Base-by-base conservation (phyloP, 2,797 vertebrate species). In the Eospalax fontanierii region DNA sequence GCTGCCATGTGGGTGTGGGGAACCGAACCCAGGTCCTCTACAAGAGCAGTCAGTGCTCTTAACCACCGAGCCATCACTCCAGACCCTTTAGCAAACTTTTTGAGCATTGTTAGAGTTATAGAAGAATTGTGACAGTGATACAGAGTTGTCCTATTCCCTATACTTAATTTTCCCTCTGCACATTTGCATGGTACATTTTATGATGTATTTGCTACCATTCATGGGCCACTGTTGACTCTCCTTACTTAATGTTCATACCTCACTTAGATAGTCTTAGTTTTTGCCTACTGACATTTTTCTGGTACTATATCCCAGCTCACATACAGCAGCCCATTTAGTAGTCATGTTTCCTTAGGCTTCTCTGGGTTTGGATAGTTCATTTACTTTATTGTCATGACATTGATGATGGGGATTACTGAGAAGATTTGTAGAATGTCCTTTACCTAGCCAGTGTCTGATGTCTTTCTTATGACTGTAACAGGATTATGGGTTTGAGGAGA, bases 251-350 rank as follows among this genome's bases (percentile, higher is more conserved):
- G 4, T 24, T 18, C 15, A 79, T 30, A 40, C 5, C 50, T 93
- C 22, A 59, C 26, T 24, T n/a, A n/a, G n/a, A n/a, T 50, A 46
- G 57, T 89, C 7, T 89, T 89, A 73, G 38, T 83, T 96, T 94
- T 82, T 38, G 24, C 28, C 8, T 82, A 73, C 35, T 65, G 26
- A 46, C 28, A 2, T 75, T 79, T 92, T 76, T 38, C 19, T 91
- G 18, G 66, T 71, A 26, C 18, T 79, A 15, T 40, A 76, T 78
- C 46, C 63, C 57, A 66, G 33, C n/a, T 38, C 80, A 46, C 6
- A 2, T 38, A 38, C 59, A 12, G 76, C 30, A 38, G 81, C 43
- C 70, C 40, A 71, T 70, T 61, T 66, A 61, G 26, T 24, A 22
- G 4, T 46, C 30, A 4, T 66, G 35, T 33, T 89, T 78, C 70